Conservation (phyloP, 2,113 vertebrate species). For the Actinemys pallida region DNA sequence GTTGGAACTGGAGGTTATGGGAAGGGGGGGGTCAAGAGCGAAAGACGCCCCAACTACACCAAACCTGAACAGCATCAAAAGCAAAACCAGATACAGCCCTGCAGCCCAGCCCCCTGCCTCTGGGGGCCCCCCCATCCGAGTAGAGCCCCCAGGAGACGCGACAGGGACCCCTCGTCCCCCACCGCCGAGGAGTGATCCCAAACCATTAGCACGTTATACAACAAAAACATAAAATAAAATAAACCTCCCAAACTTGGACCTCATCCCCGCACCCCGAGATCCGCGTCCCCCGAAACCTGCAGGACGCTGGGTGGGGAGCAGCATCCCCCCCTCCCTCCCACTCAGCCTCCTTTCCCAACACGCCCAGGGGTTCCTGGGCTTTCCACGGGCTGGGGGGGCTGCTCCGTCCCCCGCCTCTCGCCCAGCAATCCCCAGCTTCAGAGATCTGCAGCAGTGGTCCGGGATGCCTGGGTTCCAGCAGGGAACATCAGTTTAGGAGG, state of each 20-base stretch:
- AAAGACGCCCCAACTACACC: not conserved
- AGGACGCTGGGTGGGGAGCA: not conserved
- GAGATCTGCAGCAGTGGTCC: not conserved
- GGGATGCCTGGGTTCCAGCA: not conserved
- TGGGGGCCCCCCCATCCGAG: not conserved
- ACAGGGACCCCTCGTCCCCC: not conserved
- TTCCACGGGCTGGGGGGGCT: slow-evolving; percentile 28
- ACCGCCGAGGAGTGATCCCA: not conserved
- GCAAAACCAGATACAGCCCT: not conserved
- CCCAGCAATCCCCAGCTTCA: not conserved
- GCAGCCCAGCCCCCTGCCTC: not conserved
- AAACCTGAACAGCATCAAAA: not conserved
- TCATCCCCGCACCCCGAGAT: not conserved
- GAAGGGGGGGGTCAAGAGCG: not conserved
- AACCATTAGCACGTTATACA: slow-evolving; percentile 18
- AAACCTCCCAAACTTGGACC: not conserved
- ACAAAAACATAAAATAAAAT: slow-evolving; percentile 49
- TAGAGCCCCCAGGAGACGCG: not conserved
- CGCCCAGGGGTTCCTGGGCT: not conserved
- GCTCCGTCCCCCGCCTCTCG: slow-evolving; percentile 38
- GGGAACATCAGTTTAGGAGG: slow-evolving; percentile 31
- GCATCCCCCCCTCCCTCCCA: not conserved
- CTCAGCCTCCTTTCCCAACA: not conserved
- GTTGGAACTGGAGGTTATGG: not conserved
- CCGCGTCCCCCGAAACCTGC: not conserved